Percentiles rank a stretch among this genome's conserved stretches.
phyloP scores from a whole-genome alignment of 2,888 invertebrate genomes.

The Drosophila melanosoma region DNA sequence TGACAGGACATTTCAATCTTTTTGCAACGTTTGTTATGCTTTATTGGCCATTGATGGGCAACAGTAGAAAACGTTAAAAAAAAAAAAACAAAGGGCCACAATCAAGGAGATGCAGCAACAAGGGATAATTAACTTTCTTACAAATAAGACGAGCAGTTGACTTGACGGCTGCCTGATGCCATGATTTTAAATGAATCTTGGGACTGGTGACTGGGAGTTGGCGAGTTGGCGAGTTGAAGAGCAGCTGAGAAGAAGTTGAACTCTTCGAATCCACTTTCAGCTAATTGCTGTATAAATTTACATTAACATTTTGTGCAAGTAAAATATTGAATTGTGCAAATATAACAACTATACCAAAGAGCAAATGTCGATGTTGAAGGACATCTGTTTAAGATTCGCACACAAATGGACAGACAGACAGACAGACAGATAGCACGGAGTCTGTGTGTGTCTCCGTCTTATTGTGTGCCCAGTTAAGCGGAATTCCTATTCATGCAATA shows the following conservation, averaged over 20 bases:
- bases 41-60: neutral
- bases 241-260: neutral
- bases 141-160: neutral
- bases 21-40: neutral
- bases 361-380: neutral
- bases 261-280: neutral
- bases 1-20: neutral
- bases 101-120: slow-evolving; percentile 1
- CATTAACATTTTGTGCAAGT: slow-evolving; percentile 15
- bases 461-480: slow-evolving; percentile 47
- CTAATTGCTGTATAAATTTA: slow-evolving; percentile 24
- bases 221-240: neutral
- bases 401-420: neutral
- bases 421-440: neutral
- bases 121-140: neutral
- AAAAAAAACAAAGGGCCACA: neutral
- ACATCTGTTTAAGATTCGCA: neutral
- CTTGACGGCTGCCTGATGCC: neutral
- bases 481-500: slow-evolving; percentile 61
- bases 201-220: neutral
- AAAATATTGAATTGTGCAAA: slow-evolving; percentile 8
- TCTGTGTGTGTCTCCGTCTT: slow-evolving; percentile 6
- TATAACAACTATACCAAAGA: neutral
- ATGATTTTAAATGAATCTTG: neutral
- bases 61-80: neutral